These are phyloP conservation scores for Solenopsis fugax DNA, from an alignment of 1,140 invertebrate genomes.

Conservation along the genomic window DNA sequence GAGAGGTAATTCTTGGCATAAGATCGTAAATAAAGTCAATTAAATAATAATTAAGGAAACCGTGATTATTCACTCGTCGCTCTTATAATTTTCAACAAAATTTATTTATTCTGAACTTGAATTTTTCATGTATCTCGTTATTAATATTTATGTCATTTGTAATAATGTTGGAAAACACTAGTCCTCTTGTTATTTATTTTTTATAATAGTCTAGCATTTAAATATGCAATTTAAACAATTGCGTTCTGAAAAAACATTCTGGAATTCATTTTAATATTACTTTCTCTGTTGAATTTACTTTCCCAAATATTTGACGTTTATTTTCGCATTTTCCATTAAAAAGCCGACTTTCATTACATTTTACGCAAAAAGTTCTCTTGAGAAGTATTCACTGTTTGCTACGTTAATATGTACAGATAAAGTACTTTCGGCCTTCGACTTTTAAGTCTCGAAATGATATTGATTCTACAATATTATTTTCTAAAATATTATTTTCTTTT, in stretches of 20 bases:
- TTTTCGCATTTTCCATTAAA: constrained; percentile 1
- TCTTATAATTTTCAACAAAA: neutral
- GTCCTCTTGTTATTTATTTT: neutral
- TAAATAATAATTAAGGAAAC: constrained; percentile 12
- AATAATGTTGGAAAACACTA: neutral
- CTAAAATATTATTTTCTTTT: neutral
- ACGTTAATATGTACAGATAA: constrained; percentile 23
- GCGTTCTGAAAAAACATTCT: neutral
- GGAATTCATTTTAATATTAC: constrained; percentile 7
- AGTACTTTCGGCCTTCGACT: neutral
- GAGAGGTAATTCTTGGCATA: neutral
- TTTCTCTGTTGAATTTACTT: neutral
- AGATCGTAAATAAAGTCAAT: neutral
- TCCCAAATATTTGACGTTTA: constrained; percentile 20
- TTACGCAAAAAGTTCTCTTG: constrained; percentile 1
- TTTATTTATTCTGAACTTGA: neutral
- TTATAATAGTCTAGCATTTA: neutral
- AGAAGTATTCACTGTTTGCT: constrained; percentile 12
- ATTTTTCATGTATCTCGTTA: neutral
- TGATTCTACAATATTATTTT: neutral
- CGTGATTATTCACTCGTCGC: neutral
- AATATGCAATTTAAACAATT: neutral
- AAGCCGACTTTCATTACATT: constrained; percentile 3
- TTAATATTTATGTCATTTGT: neutral
- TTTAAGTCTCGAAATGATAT: neutral